Base-by-base conservation (phyloP, 2,888 invertebrate species). In the Brachycybe producta region DNA sequence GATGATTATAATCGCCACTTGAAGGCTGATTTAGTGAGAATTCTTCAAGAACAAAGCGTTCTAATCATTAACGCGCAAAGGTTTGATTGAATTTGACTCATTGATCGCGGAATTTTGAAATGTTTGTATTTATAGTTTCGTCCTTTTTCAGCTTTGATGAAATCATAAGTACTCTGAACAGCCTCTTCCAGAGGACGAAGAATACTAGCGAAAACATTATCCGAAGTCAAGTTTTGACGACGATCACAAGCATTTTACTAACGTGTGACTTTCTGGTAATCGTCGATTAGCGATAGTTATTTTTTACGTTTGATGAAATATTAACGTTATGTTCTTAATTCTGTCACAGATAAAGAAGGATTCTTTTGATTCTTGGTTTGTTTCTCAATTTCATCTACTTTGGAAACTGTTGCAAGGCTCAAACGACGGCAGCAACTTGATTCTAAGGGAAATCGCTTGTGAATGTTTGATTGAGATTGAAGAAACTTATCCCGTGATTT, bases 381-480 rank as follows among this genome's bases (percentile, higher is more conserved):
- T 27, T 3, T 7, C 3, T 13, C 28, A 42, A 17, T 42, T 21
- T 28, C 19, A 42, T 17, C 26, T n/a, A 42, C 28, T 42, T 4
- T 42, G 43, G 43, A 8, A 27, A 13, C 15, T 42, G 4, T 27
- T 42, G 19, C 19, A 27, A 5, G 27, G 2, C 13, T 26, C 28
- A 1, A 42, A 42, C 28, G 19, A 42, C 28, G 28, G 28, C 26
- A 17, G 28, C 4, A 42, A 28, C 8, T 42, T 26, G 5, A 15
- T 27, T 11, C 7, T 42, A 24, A 27, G 28, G 28, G 43, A 42
- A 42, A 27, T 42, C 21, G 43, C 28, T 13, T 3, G n/a, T 2
- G 43, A 42, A 15, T 42, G 28, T 27, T 19, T 42, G 1, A 8
- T 42, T 13, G 43, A 42, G 19, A 42, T 42, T 17, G 43, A 42